Evolutionary conservation across 2,113 vertebrate species (phyloP).

Genomic region (Orycteropus afer): DNA sequence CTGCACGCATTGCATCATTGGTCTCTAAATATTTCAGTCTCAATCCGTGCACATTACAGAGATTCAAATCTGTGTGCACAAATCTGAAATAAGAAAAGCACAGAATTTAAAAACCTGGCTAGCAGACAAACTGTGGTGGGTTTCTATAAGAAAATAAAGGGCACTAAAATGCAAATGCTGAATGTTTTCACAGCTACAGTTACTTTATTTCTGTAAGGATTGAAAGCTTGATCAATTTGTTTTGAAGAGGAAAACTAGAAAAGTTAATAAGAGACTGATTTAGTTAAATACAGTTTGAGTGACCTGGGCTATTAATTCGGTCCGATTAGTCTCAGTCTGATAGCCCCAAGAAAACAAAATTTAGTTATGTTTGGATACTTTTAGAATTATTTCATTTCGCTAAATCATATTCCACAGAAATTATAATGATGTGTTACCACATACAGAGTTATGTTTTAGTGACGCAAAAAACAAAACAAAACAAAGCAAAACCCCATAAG

Average conservation of each 20-base stretch:
- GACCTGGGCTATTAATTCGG: background rate
- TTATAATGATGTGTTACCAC: background rate
- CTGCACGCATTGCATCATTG: too few species aligned
- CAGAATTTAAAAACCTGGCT: background rate
- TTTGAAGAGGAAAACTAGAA: background rate
- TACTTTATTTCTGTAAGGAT: background rate
- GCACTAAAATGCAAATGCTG: background rate
- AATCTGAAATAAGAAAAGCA: background rate
- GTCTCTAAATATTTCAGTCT: background rate
- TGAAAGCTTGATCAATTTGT: background rate
- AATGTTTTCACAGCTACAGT: background rate
- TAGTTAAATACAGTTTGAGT: background rate
- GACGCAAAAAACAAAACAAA: too few species aligned
- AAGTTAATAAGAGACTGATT: conserved; percentile 4
- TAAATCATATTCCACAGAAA: background rate
- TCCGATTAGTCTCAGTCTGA: background rate
- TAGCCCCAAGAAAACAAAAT: background rate
- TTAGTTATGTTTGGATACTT: background rate
- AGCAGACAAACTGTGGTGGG: background rate
- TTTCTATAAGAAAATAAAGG: background rate
- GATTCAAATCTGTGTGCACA: background rate
- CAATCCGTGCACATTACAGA: background rate
- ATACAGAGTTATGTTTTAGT: background rate
- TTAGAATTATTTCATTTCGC: background rate
- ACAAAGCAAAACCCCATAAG: too few species aligned